A percentile compares a stretch with the other conserved stretches of the same genome.
These are phyloP conservation scores for Drosophila multiciliata DNA, from an alignment of 2,888 invertebrate species.

Conservation along the genomic window DNA sequence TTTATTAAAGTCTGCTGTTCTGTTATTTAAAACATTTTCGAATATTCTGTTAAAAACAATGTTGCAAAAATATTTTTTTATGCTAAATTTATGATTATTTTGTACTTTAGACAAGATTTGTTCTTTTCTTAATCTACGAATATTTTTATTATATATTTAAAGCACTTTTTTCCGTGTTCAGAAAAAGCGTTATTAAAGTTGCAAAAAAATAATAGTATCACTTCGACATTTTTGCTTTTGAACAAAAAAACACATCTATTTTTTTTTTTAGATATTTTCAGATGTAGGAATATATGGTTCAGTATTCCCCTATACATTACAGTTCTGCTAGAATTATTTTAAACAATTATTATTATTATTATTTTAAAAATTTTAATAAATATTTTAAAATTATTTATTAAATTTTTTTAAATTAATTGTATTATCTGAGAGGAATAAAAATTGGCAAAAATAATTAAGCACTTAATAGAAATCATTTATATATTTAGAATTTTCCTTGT, in stretches of 20 bases:
- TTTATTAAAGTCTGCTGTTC: background rate
- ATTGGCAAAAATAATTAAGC: too few relatives aligned
- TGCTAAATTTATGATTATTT: background rate
- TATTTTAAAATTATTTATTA: too few relatives aligned
- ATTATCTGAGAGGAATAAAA: background rate
- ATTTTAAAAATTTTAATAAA: background rate
- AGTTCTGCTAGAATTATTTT: background rate
- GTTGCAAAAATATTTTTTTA: background rate
- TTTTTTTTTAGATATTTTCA: background rate
- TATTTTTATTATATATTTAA: background rate
- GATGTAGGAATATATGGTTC: background rate
- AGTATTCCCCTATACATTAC: background rate
- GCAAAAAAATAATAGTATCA: background rate
- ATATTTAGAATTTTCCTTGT: too few relatives aligned
- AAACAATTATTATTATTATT: background rate
- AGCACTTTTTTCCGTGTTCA: background rate
- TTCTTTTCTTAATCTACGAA: background rate
- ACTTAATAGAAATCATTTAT: too few relatives aligned
- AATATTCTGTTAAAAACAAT: too few relatives aligned
- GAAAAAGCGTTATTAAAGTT: background rate
- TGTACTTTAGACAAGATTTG: background rate
- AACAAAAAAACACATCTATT: background rate
- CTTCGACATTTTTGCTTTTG: background rate
- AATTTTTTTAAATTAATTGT: background rate
- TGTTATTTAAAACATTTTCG: background rate